These are phyloP conservation scores for Leptinotarsa peninsularis DNA, from an alignment of 2,888 invertebrate species.

Conservation along the genomic window DNA sequence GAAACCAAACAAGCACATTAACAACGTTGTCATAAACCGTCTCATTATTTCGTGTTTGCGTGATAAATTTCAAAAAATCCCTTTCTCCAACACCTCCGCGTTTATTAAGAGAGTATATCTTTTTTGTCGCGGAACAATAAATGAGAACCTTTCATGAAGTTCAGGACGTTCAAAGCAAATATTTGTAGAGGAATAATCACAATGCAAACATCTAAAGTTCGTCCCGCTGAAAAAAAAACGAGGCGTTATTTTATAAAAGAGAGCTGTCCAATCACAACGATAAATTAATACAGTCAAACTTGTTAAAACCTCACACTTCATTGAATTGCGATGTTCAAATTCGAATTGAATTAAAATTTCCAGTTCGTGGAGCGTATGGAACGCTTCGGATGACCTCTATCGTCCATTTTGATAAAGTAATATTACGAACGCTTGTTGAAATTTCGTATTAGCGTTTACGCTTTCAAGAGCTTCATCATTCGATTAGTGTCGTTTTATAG, in stretches of 20 bases:
- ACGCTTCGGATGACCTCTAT: not conserved
- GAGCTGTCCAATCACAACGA: not conserved
- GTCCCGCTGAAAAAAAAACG: not conserved
- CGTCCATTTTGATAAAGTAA: not conserved
- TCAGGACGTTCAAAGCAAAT: not conserved
- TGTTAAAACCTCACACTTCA: not conserved
- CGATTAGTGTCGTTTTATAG: constrained; percentile 15
- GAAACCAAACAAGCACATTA: too few relatives aligned
- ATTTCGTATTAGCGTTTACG: constrained; percentile 6
- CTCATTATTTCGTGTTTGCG: too few relatives aligned
- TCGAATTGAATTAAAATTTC: not conserved
- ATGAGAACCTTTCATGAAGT: not conserved
- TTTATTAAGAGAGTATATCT: not conserved
- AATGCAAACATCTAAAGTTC: not conserved
- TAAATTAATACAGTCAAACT: not conserved
- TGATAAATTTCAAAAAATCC: too few relatives aligned
- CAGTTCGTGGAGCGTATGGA: not conserved
- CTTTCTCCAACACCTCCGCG: not conserved
- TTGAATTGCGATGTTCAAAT: not conserved
- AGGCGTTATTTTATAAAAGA: not conserved
- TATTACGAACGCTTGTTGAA: not conserved
- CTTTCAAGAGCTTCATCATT: constrained; percentile 7
- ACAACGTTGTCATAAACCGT: too few relatives aligned
- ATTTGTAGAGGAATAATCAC: not conserved
- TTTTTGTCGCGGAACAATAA: not conserved